Conservation (phyloP, 2,113 vertebrate genomes). For the Apistogramma diplotaenia region DNA sequence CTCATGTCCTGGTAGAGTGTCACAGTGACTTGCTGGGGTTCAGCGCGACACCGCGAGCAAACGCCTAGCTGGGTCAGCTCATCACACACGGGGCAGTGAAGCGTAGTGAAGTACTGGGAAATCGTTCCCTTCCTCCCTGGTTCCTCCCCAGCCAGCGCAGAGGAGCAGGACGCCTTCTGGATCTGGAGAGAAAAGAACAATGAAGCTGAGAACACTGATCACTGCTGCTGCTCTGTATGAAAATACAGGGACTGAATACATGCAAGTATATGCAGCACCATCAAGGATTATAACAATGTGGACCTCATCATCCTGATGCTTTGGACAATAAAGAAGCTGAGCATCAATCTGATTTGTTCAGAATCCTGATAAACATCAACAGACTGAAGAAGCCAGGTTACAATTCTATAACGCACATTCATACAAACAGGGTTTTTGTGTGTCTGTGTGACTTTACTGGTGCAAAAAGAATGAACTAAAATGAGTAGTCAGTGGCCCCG, state of each 20-base stretch:
- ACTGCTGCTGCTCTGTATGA: not conserved
- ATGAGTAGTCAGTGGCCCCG: not conserved
- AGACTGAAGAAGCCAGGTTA: not conserved
- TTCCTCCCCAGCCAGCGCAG: conserved; percentile 70
- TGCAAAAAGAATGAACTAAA: not conserved
- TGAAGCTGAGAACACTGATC: not conserved
- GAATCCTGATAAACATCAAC: not conserved
- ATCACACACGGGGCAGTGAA: conserved; percentile 95
- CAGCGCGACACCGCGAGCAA: conserved; percentile 86
- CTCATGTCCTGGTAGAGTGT: conserved; percentile 90
- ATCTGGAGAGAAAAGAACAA: conserved; percentile 71
- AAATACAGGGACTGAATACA: not conserved
- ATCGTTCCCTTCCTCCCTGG: conserved; percentile 91
- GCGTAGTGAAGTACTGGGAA: conserved; percentile 95
- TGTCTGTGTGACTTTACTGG: not conserved
- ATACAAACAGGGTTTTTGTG: not conserved
- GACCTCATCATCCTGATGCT: not conserved
- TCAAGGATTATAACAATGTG: not conserved
- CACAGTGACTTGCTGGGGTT: conserved; percentile 89
- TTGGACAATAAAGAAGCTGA: not conserved
- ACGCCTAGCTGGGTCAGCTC: conserved; percentile 94
- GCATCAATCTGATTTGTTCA: not conserved
- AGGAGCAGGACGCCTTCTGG: conserved; percentile 84
- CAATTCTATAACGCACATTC: not conserved
- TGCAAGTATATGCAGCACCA: not conserved